phyloP scores from a whole-genome alignment of 2,797 vertebrate species.

The Crocidura indochinensis region DNA sequence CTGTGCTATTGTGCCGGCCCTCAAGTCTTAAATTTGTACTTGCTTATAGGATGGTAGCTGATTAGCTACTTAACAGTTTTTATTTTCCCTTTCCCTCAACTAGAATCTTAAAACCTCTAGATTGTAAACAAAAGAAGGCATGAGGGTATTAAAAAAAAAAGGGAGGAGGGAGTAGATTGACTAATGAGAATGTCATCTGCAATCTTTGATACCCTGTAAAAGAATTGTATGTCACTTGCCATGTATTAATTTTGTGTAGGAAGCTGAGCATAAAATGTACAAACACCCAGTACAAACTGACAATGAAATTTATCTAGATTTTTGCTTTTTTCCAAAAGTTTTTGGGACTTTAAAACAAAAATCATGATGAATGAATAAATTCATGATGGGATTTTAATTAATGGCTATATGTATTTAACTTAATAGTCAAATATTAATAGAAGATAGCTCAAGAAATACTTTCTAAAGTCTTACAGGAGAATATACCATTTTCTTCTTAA shows the following conservation, averaged over 20 bases:
- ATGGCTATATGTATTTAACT: neutral
- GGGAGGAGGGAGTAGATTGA: neutral
- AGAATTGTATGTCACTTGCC: neutral
- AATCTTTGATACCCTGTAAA: conserved; percentile 3
- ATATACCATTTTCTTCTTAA: neutral
- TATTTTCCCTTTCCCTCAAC: neutral
- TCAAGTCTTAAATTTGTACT: neutral
- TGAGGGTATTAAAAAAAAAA: neutral
- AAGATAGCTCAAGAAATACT: conserved; percentile 43
- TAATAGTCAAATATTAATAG: neutral
- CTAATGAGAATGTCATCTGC: neutral
- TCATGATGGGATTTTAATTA: neutral
- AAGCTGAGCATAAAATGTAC: neutral
- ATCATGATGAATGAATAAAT: neutral
- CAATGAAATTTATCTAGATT: neutral
- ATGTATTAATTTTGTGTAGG: neutral
- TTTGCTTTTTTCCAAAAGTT: neutral
- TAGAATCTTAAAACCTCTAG: neutral
- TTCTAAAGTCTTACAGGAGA: neutral
- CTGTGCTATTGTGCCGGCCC: too few species aligned
- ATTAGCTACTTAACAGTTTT: neutral
- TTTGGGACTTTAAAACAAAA: neutral
- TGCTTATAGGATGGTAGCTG: neutral
- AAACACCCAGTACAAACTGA: neutral
- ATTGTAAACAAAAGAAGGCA: neutral